A percentile compares a stretch with the other conserved stretches of the same genome.
These are phyloP conservation scores for Dicaeum eximium DNA, from an alignment of 2,113 vertebrate species.

Conservation along the genomic window DNA sequence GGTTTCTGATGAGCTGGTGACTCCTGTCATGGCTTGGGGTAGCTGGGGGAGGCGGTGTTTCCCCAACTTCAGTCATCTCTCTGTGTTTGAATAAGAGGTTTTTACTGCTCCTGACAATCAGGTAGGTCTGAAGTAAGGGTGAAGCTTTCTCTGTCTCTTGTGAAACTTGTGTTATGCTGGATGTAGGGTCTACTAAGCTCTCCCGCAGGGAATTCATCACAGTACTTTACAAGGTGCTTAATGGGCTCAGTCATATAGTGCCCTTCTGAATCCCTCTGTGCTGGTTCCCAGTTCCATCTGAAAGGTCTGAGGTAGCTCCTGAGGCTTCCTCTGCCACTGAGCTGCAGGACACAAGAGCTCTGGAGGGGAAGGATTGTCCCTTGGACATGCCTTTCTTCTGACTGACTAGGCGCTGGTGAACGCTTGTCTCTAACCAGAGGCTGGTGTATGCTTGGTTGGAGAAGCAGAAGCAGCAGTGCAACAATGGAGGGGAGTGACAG, in stretches of 20 bases:
- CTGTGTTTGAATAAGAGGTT: not conserved
- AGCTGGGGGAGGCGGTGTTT: not conserved
- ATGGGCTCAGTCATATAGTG: not conserved
- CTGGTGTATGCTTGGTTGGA: not conserved
- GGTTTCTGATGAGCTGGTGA: not conserved
- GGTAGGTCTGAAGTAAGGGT: not conserved
- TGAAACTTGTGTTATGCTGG: not conserved
- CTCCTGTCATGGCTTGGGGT: not conserved
- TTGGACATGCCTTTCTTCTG: not conserved
- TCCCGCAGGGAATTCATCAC: rapidly evolving
- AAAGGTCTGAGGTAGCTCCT: not conserved
- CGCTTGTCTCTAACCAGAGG: not conserved
- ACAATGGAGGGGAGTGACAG: rapidly evolving
- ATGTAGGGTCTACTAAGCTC: not conserved
- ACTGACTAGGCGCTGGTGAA: not conserved
- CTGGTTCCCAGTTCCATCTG: not conserved
- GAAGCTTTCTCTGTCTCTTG: not conserved
- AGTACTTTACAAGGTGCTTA: not conserved
- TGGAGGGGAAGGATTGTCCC: not conserved
- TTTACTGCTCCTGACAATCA: not conserved
- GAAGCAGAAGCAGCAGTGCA: not conserved
- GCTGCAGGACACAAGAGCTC: rapidly evolving
- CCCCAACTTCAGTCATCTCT: not conserved
- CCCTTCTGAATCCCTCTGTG: not conserved
- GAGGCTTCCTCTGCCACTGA: not conserved